A percentile compares a stretch with the other conserved stretches of the same genome.
Evolutionary conservation across 2,113 vertebrate species (phyloP).

Genomic region (Semnornis frantzii): DNA sequence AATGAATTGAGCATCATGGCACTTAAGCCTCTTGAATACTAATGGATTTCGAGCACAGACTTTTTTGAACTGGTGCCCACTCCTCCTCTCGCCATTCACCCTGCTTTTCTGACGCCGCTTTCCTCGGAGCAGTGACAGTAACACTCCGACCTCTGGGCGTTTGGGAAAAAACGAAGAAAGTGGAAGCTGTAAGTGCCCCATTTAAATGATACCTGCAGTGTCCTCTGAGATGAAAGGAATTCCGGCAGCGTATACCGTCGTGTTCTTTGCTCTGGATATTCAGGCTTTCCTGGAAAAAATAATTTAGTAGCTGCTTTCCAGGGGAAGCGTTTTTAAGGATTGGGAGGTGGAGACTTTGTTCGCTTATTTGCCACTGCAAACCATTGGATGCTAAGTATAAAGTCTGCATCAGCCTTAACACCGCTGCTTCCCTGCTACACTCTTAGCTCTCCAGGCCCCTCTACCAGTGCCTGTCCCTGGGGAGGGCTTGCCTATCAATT

Average conservation of each 20-base stretch:
- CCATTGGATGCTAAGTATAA: background rate
- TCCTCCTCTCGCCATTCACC: background rate
- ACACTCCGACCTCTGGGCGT: background rate
- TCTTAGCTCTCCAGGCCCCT: background rate
- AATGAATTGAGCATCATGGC: background rate
- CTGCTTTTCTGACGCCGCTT: background rate
- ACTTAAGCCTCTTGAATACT: constrained; percentile 27
- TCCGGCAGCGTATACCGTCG: background rate
- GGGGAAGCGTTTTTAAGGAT: background rate
- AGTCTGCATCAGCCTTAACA: background rate
- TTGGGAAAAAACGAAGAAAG: background rate
- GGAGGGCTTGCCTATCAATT: background rate
- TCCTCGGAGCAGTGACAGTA: background rate
- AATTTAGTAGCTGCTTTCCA: background rate
- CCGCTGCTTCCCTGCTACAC: background rate
- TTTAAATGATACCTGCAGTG: background rate
- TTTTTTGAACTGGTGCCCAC: constrained; percentile 17
- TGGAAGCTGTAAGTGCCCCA: background rate
- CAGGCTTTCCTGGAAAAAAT: background rate
- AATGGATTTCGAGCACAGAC: background rate
- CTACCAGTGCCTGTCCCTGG: background rate
- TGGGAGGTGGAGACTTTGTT: background rate
- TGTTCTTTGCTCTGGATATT: background rate
- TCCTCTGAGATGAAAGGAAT: background rate
- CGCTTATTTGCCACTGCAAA: background rate